Percentiles rank a stretch among this genome's conserved stretches.
phyloP scores from a whole-genome alignment of 2,888 invertebrate species.

The Dascillus cervinus region DNA sequence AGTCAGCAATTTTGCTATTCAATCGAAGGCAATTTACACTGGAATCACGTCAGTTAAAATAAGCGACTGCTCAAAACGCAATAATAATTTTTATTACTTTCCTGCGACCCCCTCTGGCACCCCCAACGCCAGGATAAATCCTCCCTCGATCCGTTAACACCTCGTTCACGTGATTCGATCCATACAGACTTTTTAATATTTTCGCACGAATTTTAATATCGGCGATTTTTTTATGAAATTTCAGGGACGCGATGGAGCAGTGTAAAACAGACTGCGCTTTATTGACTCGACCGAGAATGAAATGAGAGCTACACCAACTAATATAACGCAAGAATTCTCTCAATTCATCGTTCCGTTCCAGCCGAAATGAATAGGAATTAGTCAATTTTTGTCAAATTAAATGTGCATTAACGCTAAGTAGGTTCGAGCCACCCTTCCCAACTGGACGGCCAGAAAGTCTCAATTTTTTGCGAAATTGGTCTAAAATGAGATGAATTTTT shows the following conservation, averaged over 20 bases:
- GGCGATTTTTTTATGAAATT: too few species aligned
- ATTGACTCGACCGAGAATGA: constrained; percentile 27
- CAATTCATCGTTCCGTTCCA: constrained; percentile 25
- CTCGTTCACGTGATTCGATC: too few species aligned
- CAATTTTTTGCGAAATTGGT: too few species aligned
- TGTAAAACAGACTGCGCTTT: constrained; percentile 25
- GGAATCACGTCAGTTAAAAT: too few species aligned
- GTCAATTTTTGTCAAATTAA: constrained; percentile 42
- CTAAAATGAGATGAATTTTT: too few species aligned
- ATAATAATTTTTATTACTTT: too few species aligned
- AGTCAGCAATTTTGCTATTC: constrained; percentile 33
- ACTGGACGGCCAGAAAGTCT: constrained; percentile 10
- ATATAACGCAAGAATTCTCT: constrained; percentile 31
- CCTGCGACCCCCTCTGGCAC: too few species aligned
- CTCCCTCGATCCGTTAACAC: too few species aligned
- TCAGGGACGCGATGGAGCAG: constrained; percentile 11
- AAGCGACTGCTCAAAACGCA: too few species aligned
- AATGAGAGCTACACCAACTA: constrained; percentile 31
- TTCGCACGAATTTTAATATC: too few species aligned
- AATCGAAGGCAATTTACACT: constrained; percentile 29
- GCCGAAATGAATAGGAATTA: constrained; percentile 40
- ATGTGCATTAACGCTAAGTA: constrained; percentile 35
- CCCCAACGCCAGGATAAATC: too few species aligned
- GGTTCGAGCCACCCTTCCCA: constrained; percentile 12
- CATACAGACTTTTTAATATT: too few species aligned